Evolutionary conservation across 2,888 invertebrate species (phyloP), one percentile per base, ranked within the genome.

Genomic region (Operophtera brumata): DNA sequence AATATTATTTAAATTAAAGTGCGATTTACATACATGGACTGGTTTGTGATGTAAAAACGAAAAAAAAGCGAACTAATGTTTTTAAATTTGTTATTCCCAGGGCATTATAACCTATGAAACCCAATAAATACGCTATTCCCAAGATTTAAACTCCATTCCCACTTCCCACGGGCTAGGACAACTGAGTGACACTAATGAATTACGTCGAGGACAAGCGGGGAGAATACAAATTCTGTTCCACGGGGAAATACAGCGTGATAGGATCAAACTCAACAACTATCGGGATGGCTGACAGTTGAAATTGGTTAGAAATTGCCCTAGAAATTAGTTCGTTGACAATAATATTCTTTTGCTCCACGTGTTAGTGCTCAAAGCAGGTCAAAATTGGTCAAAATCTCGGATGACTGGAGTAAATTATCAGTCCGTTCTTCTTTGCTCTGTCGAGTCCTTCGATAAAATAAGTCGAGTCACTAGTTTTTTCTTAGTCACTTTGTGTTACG

Each of bases 131-230:
- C 47, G 13, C 25, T 36, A 34, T 49, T 49, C 30, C 28, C 11
- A 14, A 34, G 42, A 32, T 37, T 40, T 20, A 44, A 32, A 39
- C 39, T 13, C 34, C 34, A 40, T 41, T 30, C 28, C 41, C 12
- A 26, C 43, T 34, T 46, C 30, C 54, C 44, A 34, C 13, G 39
- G 14, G 36, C 40, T 30, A 42, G 36, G 54, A 45, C 59, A 50
- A 56, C 50, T 57, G 64, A 62, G 52, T 59, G 63, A 64, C 61
- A 59, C 54, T 62, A 66, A 66, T 66, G 62, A 66, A 66, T 64
- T 60, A 62, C 52, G 37, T 28, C 13, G 57, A 57, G 50, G 57
- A 57, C 53, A 50, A 52, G 55, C 37, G 47, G 46, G 12, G 49
- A 46, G 56, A 62, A 57, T 60, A 60, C 59, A 49, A 61, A 61